Base-by-base conservation (phyloP, 2,113 vertebrate species). In the Mesembrinibis cayennensis region DNA sequence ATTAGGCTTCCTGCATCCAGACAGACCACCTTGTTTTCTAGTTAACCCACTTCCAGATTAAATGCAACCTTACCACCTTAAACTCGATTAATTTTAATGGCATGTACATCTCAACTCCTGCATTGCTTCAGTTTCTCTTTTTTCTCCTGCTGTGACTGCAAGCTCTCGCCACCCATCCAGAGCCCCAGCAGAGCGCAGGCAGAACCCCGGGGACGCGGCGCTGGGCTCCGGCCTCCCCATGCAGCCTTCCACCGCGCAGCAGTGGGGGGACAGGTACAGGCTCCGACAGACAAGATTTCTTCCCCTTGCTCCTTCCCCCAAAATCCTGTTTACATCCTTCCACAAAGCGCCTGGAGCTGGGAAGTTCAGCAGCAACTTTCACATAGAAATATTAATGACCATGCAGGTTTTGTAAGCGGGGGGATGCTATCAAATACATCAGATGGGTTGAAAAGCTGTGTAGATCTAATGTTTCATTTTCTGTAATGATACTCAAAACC, bases 391-490 rank as follows among this genome's bases (percentile, higher is more conserved):
- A 19, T 20, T 38, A 53, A 59, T 6, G 69, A 71, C 17, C 42
- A 6, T 0, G 14, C 79, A 58, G 76, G 62, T 32, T 80, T 16
- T 16, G 36, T 11, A 91, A 66, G 85, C 23, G 9, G 81, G 73
- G 53, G 72, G 86, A 88, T 63, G 84, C 79, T 77, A n/a, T 73
- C 74, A 42, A 42, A 45, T 7, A 16, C n/a, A 11, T 94, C 78
- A 94, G 94, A 93, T 15, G 23, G 72, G 66, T 44, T 82, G 96
- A 96, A 96, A 96, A 97, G 58, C 72, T 76, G 95, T 50, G 66
- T 67, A 97, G 95, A 96, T 97, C 93, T 62, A 97, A 97, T 69
- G 58, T 96, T 98, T 98, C 96, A 96, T 98, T 98, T 98, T 97
- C 96, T 34, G 30, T 92, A 97, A 97, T 25, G 81, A 97, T 94